A percentile compares a stretch with the other conserved stretches of the same genome.
phyloP scores from a whole-genome alignment of 2,888 invertebrate species.

The Agapetus fuscipes region DNA sequence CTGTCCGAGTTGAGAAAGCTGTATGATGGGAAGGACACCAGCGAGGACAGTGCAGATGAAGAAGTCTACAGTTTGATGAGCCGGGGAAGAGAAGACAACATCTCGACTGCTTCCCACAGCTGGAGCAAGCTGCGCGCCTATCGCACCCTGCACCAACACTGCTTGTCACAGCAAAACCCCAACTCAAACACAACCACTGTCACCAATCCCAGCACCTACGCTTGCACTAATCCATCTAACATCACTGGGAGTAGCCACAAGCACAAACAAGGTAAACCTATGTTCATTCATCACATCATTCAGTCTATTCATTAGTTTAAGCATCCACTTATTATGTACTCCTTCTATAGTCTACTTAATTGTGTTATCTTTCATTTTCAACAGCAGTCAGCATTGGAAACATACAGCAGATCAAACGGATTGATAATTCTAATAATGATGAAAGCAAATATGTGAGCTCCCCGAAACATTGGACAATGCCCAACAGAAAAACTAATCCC shows the following conservation, averaged over 20 bases:
- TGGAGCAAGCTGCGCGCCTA: conserved; percentile 10
- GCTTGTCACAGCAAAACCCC: too few species aligned
- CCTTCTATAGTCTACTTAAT: too few species aligned
- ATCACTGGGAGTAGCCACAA: conserved; percentile 3
- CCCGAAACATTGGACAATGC: neutral
- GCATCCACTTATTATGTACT: too few species aligned
- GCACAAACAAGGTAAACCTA: neutral
- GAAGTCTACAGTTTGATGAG: conserved; percentile 50
- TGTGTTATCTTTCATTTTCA: too few species aligned
- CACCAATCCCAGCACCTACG: conserved; percentile 1
- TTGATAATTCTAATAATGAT: neutral
- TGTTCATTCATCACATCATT: too few species aligned
- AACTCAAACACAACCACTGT: conserved; percentile 8
- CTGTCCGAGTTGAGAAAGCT: conserved; percentile 33
- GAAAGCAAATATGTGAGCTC: neutral
- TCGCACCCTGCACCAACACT: neutral
- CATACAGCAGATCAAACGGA: neutral
- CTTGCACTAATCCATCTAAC: neutral
- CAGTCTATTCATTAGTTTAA: too few species aligned
- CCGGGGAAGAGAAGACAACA: conserved; percentile 9
- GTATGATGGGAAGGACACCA: conserved; percentile 34
- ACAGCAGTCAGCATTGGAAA: neutral
- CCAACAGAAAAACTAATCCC: neutral
- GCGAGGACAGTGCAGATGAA: conserved; percentile 46
- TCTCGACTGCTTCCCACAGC: neutral